phyloP scores from a whole-genome alignment of 2,797 vertebrate species.

The Coregonus ussuriensis region DNA sequence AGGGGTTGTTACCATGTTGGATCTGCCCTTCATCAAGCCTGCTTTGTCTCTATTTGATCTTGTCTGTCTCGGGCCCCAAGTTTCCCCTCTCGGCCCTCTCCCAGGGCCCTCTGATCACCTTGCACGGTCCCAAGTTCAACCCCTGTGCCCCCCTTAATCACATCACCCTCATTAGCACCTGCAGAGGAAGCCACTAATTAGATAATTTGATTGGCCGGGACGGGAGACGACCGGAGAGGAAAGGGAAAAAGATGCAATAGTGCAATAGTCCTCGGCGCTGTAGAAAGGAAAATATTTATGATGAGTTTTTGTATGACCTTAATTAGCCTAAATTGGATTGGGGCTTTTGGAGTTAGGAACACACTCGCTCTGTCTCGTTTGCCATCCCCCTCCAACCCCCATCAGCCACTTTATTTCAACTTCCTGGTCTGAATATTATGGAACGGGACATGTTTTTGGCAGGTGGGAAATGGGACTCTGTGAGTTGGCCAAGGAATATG shows the following conservation, averaged over 20 bases:
- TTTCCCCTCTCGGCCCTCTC: not conserved
- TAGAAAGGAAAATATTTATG: constrained; percentile 15
- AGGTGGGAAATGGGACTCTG: not conserved
- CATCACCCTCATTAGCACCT: constrained; percentile 45
- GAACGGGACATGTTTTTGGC: constrained; percentile 14
- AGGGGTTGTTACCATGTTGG: not conserved
- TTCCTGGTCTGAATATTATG: not conserved
- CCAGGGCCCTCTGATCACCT: constrained; percentile 30
- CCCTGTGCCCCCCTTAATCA: constrained; percentile 34
- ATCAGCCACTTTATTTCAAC: not conserved
- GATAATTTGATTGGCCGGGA: constrained; percentile 36
- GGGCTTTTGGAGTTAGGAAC: not conserved
- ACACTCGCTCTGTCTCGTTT: not conserved
- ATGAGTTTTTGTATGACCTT: constrained; percentile 6
- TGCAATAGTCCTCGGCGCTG: constrained; percentile 12
- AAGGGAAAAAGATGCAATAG: constrained; percentile 1
- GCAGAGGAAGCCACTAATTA: constrained; percentile 31
- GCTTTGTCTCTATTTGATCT: not conserved
- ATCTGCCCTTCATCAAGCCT: not conserved
- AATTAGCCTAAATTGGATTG: constrained; percentile 15
- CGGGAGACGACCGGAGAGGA: not conserved
- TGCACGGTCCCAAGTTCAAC: constrained; percentile 33
- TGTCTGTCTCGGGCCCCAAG: not conserved
- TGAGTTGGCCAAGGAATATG: not conserved
- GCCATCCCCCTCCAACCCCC: not conserved